Evolutionary conservation across 1,140 invertebrate genomes (phyloP), one percentile per base, ranked within the genome.

Genomic region (Amyelois transitella): DNA sequence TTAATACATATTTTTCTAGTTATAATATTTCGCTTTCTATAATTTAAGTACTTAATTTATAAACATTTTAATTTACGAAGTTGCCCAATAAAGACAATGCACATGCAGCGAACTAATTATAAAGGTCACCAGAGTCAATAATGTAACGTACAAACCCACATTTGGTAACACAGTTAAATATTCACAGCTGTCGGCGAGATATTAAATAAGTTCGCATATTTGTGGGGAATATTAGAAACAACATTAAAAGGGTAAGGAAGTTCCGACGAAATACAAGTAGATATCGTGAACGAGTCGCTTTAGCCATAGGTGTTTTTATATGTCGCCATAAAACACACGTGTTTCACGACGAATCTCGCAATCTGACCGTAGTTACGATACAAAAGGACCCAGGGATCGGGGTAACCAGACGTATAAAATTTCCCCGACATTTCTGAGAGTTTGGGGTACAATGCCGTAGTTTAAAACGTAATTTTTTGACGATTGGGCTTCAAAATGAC

Each of bases 291-390:
- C 25, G 47, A 52, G 43, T 60, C 60, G 59, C 59, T 69, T 58
- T 24, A 44, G 45, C 25, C 48, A 49, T 58, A 64, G 51, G 47
- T 62, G 49, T 62, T 69, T 76, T 75, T 71, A 74, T 66, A 72
- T 66, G 72, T 60, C 25, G 47, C 60, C 66, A 66, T 77, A 75
- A 77, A 75, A 75, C 61, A 64, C 69, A 77, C 69, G 62, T 72
- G 67, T 55, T 58, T 58, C 48, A 8, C 8, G 22, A 24, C 4
- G 22, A 8, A 8, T 3, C 32, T 38, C 12, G 32, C 32, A 38
- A 38, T 38, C 32, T 14, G 32, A 38, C 32, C 32, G 12, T 38
- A 38, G 32, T 38, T 38, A 38, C 32, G 32, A 8, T 38, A 38
- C 32, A 12, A 38, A 38, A 38, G 32, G 25, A 32, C 25, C n/a